These are phyloP conservation scores for Zaprionus gabonicus DNA, from an alignment of 1,140 invertebrate genomes.

Conservation along the genomic window DNA sequence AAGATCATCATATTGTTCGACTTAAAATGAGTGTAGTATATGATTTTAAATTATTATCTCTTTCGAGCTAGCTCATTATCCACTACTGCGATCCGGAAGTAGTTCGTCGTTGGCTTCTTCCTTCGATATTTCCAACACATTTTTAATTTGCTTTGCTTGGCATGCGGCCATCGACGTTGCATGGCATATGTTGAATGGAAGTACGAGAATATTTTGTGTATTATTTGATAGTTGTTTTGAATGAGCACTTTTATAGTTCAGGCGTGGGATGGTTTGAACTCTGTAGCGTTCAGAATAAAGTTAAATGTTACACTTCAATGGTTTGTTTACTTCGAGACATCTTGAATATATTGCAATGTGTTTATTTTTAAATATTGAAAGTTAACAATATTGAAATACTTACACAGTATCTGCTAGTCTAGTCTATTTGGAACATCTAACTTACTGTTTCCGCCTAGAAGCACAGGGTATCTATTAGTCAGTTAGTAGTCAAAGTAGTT, in stretches of 20 bases:
- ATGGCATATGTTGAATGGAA: not conserved
- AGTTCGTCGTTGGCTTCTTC: slow-evolving; percentile 7
- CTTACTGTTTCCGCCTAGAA: too few relatives aligned
- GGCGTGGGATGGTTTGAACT: not conserved
- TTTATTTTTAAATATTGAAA: too few relatives aligned
- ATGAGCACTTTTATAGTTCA: not conserved
- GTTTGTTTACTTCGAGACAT: too few relatives aligned
- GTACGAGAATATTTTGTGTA: slow-evolving; percentile 7
- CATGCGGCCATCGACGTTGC: slow-evolving; percentile 3
- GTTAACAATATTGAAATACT: too few relatives aligned
- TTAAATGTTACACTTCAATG: too few relatives aligned
- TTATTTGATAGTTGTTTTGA: not conserved
- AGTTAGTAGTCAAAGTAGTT: not conserved
- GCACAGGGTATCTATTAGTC: not conserved
- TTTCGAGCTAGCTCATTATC: not conserved
- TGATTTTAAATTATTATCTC: not conserved
- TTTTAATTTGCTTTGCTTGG: slow-evolving; percentile 50
- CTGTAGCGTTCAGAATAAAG: too few relatives aligned
- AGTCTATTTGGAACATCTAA: too few relatives aligned
- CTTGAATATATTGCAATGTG: too few relatives aligned
- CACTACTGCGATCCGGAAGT: not conserved
- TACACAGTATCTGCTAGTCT: too few relatives aligned
- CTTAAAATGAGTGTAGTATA: not conserved
- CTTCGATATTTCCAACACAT: slow-evolving; percentile 41
- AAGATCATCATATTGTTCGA: not conserved